A percentile compares a stretch with the other conserved stretches of the same genome.
These are phyloP conservation scores for Oncorhynchus keta DNA, from an alignment of 2,113 vertebrate genomes.

Conservation along the genomic window DNA sequence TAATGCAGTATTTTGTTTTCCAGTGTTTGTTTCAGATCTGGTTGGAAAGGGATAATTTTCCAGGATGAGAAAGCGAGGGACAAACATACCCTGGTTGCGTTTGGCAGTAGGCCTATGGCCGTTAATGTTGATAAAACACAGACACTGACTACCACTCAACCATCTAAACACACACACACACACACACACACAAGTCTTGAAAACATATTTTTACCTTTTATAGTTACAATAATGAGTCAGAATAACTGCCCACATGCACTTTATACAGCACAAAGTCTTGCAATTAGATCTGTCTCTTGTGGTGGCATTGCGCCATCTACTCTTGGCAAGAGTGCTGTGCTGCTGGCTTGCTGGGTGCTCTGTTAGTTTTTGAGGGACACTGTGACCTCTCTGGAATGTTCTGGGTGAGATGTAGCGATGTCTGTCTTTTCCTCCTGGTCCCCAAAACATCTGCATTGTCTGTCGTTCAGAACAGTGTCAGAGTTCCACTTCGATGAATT, in stretches of 20 bases:
- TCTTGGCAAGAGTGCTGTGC: background rate
- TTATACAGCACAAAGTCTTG: background rate
- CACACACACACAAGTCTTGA: background rate
- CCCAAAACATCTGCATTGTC: background rate
- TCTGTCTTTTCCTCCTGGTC: background rate
- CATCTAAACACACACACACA: background rate
- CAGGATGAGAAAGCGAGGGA: background rate
- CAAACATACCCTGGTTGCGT: slow-evolving; percentile 1
- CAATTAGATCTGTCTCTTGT: slow-evolving; percentile 2
- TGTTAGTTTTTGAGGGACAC: background rate
- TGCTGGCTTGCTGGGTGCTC: background rate
- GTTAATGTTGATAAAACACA: slow-evolving; percentile 41
- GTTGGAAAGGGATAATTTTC: background rate
- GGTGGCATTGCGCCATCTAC: background rate
- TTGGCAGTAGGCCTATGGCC: slow-evolving; percentile 24
- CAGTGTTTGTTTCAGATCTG: slow-evolving; percentile 23
- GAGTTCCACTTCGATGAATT: background rate
- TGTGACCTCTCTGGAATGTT: no score
- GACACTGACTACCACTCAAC: slow-evolving; percentile 30
- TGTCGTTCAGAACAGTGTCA: background rate
- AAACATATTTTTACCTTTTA: background rate
- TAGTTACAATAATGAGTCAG: background rate
- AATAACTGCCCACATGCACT: background rate
- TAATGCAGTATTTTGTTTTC: slow-evolving; percentile 2
- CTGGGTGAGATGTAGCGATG: background rate